These are phyloP conservation scores for Holcopasites calliopsidis DNA, from an alignment of 1,140 invertebrate species.

Conservation along the genomic window DNA sequence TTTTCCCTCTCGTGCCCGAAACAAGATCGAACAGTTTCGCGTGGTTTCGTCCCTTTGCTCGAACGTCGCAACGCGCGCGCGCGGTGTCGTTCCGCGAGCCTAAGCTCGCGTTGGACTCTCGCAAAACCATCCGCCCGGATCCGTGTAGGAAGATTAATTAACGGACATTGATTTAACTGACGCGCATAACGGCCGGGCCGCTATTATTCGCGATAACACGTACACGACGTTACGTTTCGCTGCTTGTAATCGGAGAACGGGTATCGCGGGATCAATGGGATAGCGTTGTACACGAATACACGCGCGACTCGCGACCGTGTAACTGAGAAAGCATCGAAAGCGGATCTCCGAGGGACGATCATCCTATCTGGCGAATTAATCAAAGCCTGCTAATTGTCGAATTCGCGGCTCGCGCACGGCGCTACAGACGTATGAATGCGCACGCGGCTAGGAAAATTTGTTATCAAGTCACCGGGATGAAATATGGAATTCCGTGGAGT, in stretches of 20 bases:
- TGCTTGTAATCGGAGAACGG: background rate
- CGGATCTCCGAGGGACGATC: background rate
- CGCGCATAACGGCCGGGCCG: too few species aligned
- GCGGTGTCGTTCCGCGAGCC: too few species aligned
- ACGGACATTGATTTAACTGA: background rate
- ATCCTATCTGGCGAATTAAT: too few species aligned
- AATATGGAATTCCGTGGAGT: too few species aligned
- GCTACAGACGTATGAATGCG: too few species aligned
- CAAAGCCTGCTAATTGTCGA: too few species aligned
- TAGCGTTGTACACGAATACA: too few species aligned
- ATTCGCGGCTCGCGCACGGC: too few species aligned
- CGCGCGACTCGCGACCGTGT: background rate
- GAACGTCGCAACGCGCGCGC: too few species aligned
- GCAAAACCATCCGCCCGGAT: background rate
- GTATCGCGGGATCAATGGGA: background rate
- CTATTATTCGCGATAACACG: background rate
- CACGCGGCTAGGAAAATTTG: too few species aligned
- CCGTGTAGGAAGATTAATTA: background rate
- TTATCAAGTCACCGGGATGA: too few species aligned
- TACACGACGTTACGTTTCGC: conserved; percentile 8
- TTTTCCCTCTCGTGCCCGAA: background rate
- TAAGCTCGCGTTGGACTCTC: too few species aligned
- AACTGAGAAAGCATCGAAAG: background rate
- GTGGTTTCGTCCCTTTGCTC: background rate
- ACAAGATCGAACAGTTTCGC: background rate